Evolutionary conservation across 2,113 vertebrate genomes (phyloP), one percentile per base, ranked within the genome.

Genomic region (Eptesicus fuscus): DNA sequence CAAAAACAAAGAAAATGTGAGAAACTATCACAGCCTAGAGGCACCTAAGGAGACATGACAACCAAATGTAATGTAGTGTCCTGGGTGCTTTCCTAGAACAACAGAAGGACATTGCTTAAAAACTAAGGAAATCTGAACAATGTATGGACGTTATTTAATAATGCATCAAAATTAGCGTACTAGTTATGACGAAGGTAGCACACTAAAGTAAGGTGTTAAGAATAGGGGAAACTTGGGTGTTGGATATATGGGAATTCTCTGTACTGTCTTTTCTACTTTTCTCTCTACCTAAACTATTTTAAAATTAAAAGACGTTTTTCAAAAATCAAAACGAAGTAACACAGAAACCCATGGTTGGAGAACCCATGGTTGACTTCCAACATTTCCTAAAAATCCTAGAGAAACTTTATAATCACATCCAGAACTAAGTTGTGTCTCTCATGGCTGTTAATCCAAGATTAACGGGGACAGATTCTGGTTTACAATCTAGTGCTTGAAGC

Each of bases 351-450:
- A 16, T 35, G 32, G 25, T 86, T 95, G 70, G 25, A 90, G 74
- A 90, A 83, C 44, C 56, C 59, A 61, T 61, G 59, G 23, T 61
- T 83, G 42, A 92, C 65, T 90, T 90, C 49, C n/a, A 78, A 0
- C 32, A 85, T 89, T 92, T 95, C 61, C 79, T 71, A 47, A 91
- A 95, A 93, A 61, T 63, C 71, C 20, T 77, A 23, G 35, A 79
- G 47, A 90, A 63, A 78, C 35, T 85, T 69, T 47, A 59, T 82
- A 77, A 93, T 7, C 25, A 82, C 59, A 56, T 77, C 40, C 42
- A 89, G 73, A 88, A 23, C 37, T 89, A 40, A 35, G n/a, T 71
- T 49, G 9, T 90, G 11, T 35, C 40, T 56, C n/a, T 65, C 32
- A 32, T 53, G 59, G 42, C 32, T 47, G 7, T 76, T 23, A 53